Evolutionary conservation across 92 coral and sea anemone genomes (phyloP), one percentile per base, ranked within the genome.

Genomic region (Ricordea florida): DNA sequence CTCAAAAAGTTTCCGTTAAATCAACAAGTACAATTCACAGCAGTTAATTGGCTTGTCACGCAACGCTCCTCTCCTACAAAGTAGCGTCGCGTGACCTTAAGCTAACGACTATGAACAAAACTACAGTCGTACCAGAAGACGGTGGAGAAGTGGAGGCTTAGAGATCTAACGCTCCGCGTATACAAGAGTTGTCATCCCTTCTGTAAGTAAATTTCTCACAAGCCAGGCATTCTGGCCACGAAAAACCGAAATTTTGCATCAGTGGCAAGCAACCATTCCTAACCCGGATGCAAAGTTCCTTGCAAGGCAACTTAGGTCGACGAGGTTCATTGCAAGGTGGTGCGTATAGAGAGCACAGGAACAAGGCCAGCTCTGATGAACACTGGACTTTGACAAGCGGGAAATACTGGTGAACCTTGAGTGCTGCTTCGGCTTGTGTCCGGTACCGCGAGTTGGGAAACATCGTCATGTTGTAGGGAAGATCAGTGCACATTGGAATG

Each of bases 321-420:
- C 42, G 21, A 3, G 29, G 53, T 13, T 13, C 8, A 4, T 57
- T 10, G 47, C 88, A 82, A 28, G 21, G 24, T 0, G 88, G 88
- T 1, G 75, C 36, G 26, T 82, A 82, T 9, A 82, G 61, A 30
- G 88, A 64, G 18, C 88, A 82, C 16, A 74, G 77, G 45, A 82
- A 82, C 14, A 72, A 24, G 17, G 43, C 15, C 50, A 82, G 47
- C 14, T 74, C 64, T 3, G 2, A 5, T 4, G 88, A 75, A 3
- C 88, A 82, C 11, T 49, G 35, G n/a, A 46, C 23, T 21, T n/a
- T 13, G 2, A 74, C 43, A 10, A 82, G 77, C 5, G 88, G 88
- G 4, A 7, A 74, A 41, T 63, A 82, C 51, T 74, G 82, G 13
- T 57, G 63, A 27, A 65, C 75, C 32, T 74, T 82, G 10, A 82